A percentile compares a stretch with the other conserved stretches of the same genome.
phyloP scores from a whole-genome alignment of 2,113 vertebrate genomes.

The Callopanchax toddi region DNA sequence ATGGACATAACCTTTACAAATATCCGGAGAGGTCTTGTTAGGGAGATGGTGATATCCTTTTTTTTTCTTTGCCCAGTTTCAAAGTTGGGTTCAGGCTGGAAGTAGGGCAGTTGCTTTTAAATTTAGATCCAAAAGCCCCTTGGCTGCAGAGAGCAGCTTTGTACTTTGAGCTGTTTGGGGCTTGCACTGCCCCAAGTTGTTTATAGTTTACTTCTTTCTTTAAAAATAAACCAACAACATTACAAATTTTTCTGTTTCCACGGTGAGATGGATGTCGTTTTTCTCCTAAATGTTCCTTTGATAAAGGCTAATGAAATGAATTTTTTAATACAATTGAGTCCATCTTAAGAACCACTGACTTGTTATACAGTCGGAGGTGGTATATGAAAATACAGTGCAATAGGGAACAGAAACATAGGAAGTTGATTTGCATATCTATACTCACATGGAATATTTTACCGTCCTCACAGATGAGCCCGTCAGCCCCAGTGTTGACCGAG shows the following conservation, averaged over 20 bases:
- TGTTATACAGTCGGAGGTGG: not conserved
- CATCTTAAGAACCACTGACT: not conserved
- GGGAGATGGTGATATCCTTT: conserved; percentile 26
- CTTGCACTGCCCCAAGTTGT: conserved; percentile 42
- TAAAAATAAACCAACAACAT: conserved; percentile 25
- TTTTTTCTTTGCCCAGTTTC: conserved; percentile 59
- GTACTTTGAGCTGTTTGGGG: conserved; percentile 66
- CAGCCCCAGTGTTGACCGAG: conserved; percentile 93
- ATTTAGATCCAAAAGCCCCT: conserved; percentile 76
- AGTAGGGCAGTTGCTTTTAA: conserved; percentile 80
- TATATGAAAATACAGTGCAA: not conserved
- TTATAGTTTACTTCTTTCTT: conserved; percentile 52
- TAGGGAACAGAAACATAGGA: too few species aligned
- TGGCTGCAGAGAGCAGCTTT: conserved; percentile 74
- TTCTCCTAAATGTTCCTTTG: not conserved
- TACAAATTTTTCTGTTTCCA: conserved; percentile 1
- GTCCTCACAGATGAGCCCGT: conserved; percentile 89
- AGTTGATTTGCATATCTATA: too few species aligned
- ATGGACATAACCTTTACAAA: not conserved
- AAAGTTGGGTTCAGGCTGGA: conserved; percentile 66
- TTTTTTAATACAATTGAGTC: too few species aligned
- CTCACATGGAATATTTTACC: conserved; percentile 16
- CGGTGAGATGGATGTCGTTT: conserved; percentile 11
- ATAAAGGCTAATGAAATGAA: not conserved
- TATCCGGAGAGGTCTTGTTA: conserved; percentile 1